Percentiles rank a stretch among this genome's conserved stretches.
phyloP scores from a whole-genome alignment of 64 coral and sea anemone species.

The Stylophora pistillata region DNA sequence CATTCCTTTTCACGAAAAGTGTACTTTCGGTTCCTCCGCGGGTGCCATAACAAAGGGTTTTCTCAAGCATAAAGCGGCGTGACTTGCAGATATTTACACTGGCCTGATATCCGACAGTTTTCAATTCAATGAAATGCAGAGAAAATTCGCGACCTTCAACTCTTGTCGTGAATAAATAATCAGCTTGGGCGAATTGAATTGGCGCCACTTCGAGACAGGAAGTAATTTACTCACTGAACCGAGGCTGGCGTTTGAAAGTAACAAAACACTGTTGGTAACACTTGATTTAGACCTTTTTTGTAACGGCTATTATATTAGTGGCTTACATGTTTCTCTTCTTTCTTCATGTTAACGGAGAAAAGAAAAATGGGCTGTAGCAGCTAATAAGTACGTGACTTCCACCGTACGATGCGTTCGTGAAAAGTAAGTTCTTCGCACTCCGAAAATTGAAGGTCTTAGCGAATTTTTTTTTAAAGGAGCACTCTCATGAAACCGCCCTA shows the following conservation, averaged over 20 bases:
- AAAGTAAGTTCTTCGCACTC: no score
- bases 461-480: no score
- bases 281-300: no score
- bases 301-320: no score
- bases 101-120: slow-evolving; percentile 36
- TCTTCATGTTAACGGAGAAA: no score
- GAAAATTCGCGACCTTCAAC: slow-evolving; percentile 52
- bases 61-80: slow-evolving; percentile 31
- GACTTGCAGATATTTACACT: slow-evolving; percentile 36
- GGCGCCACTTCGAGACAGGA: slow-evolving; percentile 53
- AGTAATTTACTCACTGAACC: neutral
- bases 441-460: no score
- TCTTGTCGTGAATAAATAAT: slow-evolving; percentile 44
- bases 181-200: slow-evolving; percentile 37
- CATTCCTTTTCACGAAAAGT: slow-evolving; percentile 21
- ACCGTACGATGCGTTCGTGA: no score
- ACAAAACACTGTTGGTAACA: neutral
- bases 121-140: slow-evolving; percentile 47
- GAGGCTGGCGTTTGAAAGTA: neutral
- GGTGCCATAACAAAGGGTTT: neutral
- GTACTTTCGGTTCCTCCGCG: slow-evolving; percentile 4
- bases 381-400: no score
- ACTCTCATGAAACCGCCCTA: no score
- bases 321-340: no score
- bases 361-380: no score